phyloP scores from a whole-genome alignment of 2,888 invertebrate genomes.

The Caprella mutica region DNA sequence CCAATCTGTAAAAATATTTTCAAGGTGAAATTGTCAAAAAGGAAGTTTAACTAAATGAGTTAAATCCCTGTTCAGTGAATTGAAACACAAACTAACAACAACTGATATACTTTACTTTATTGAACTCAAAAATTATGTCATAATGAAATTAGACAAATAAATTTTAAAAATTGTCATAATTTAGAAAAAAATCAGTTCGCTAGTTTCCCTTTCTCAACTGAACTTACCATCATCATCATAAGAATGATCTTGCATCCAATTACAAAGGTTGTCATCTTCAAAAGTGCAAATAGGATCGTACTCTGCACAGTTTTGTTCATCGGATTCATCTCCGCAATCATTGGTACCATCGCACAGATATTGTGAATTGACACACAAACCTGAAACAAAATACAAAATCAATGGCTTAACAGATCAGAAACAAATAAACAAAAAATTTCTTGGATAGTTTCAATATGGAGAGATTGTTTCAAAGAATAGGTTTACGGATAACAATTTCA shows the following conservation, averaged over 20 bases:
- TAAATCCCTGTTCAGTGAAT: too few relatives aligned
- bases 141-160: too few relatives aligned
- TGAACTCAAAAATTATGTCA: too few relatives aligned
- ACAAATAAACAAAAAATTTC: neutral
- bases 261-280: slow-evolving; percentile 19
- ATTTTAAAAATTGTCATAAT: too few relatives aligned
- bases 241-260: slow-evolving; percentile 17
- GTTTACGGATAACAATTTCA: too few relatives aligned
- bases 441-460: neutral
- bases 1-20: slow-evolving; percentile 19
- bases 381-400: slow-evolving; percentile 4
- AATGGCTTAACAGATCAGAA: too few relatives aligned
- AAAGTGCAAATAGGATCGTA: slow-evolving; percentile 16
- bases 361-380: slow-evolving; percentile 13
- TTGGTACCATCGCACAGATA: slow-evolving; percentile 25
- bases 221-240: slow-evolving; percentile 22
- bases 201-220: too few relatives aligned
- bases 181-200: too few relatives aligned
- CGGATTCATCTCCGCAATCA: slow-evolving; percentile 24
- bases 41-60: too few relatives aligned
- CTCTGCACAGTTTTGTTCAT: slow-evolving; percentile 18
- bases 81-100: too few relatives aligned
- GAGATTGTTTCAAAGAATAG: neutral
- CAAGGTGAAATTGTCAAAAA: too few relatives aligned
- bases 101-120: too few relatives aligned